Conservation (phyloP, 1,140 invertebrate genomes). For the Diorhabda sublineata region DNA sequence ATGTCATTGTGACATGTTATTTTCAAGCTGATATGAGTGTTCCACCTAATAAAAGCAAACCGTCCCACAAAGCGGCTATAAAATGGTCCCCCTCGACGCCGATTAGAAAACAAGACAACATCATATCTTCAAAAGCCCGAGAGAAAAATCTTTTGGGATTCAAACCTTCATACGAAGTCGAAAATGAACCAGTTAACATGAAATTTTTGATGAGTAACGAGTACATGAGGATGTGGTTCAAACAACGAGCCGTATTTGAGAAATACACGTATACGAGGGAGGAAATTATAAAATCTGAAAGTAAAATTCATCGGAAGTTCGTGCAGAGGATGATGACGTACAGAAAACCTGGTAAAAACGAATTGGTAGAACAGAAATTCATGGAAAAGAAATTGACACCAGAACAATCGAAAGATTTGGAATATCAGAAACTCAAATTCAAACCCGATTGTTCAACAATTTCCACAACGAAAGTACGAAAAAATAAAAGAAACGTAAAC, state of each 20-base stretch:
- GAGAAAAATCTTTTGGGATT: conserved; percentile 31
- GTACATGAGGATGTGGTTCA: conserved; percentile 41
- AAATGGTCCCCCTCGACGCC: conserved; percentile 34
- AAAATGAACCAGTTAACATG: conserved; percentile 29
- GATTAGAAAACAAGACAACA: conserved; percentile 30
- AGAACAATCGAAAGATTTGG: neutral
- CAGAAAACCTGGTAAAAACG: conserved; percentile 26
- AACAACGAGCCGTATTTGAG: conserved; percentile 33
- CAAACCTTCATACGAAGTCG: conserved; percentile 32
- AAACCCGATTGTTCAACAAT: conserved; percentile 16
- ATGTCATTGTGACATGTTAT: too few species aligned
- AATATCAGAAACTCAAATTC: conserved; percentile 17
- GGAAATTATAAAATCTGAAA: conserved; percentile 32
- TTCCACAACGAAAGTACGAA: neutral
- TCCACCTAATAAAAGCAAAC: neutral
- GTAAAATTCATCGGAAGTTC: conserved; percentile 33
- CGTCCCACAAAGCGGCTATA: conserved; percentile 6
- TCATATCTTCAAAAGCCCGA: conserved; percentile 38
- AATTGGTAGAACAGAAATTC: conserved; percentile 14
- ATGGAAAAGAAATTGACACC: neutral
- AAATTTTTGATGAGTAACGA: conserved; percentile 36
- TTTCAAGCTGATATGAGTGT: too few species aligned
- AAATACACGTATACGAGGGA: conserved; percentile 39
- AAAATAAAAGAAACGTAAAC: too few species aligned
- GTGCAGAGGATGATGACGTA: conserved; percentile 37